Evolutionary conservation across 2,113 vertebrate species (phyloP), one percentile per base, ranked within the genome.

Genomic region (Sakesphorus luctuosus): DNA sequence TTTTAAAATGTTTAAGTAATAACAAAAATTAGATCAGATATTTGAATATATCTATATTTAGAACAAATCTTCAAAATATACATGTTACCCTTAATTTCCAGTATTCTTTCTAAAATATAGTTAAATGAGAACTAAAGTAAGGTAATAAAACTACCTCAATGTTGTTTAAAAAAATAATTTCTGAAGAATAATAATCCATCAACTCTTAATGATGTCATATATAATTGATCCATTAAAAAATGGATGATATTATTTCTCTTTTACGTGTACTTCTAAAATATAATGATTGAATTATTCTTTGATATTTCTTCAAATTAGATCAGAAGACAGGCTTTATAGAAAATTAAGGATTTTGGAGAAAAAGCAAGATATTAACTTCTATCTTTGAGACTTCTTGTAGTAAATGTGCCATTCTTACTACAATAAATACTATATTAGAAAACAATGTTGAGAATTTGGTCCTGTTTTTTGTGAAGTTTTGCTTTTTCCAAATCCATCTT

Each of bases 391-490:
- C 83, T 75, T 75, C 9, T 20, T n/a, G 11, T 18, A 17, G 25
- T 50, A 82, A 58, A 35, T 44, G 7, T 49, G 4, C 8, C 38
- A 5, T 29, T 7, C 16, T 79, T 93, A 26, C 5, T 62, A 35
- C 5, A 91, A 29, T 23, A 58, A 62, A 44, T 17, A 56, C 3
- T 26, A 3, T 47, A 17, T 49, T 58, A 55, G 13, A 69, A 69
- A n/a, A n/a, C 0, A 0, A 47, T 38, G 28, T 20, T 47, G 13
- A 74, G 19, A 38, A 69, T 28, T 23, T 52, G 9, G 5, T 78
- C 7, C 12, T 36, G 3, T 1, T 77, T 63, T 65, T 52, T 17
- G 26, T 28, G 2, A 31, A 47, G 18, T 14, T 66, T 29, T 53
- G 0, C 1, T 14, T 75, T 75, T 73, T 19, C n/a, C 12, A 69